A percentile compares a stretch with the other conserved stretches of the same genome.
Evolutionary conservation across 2,888 invertebrate species (phyloP).

Genomic region (Trichopoda pennipes): DNA sequence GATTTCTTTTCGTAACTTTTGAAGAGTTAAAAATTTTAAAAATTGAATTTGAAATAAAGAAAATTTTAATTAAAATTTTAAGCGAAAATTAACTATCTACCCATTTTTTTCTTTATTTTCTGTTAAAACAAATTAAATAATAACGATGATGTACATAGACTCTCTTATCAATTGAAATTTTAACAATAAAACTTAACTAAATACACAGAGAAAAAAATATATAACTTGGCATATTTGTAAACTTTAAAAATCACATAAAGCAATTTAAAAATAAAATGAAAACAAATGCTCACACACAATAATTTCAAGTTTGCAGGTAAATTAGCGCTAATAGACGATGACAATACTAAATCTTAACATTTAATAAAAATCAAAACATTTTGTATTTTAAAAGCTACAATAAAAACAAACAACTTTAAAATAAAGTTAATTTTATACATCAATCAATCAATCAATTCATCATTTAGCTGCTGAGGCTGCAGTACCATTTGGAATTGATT

Average conservation of each 20-base stretch:
- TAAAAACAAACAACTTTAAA: constrained; percentile 53
- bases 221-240: background rate
- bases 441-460: too few relatives aligned
- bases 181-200: constrained; percentile 46
- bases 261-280: constrained; percentile 6
- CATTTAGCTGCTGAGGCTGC: constrained; percentile 64
- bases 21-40: constrained; percentile 18
- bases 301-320: constrained; percentile 59
- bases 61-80: constrained; percentile 39
- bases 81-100: background rate
- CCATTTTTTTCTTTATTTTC: too few relatives aligned
- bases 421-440: constrained; percentile 49
- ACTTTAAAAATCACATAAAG: constrained; percentile 3
- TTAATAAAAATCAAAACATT: constrained; percentile 35
- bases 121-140: background rate
- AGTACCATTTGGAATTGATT: constrained; percentile 72
- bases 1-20: constrained; percentile 4
- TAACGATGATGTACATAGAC: constrained; percentile 3
- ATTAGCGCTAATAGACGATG: constrained; percentile 43
- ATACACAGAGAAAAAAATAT: constrained; percentile 38
- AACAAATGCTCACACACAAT: constrained; percentile 58
- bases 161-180: constrained; percentile 11
- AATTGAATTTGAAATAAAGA: constrained; percentile 28
- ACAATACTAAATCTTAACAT: constrained; percentile 43
- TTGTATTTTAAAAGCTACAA: constrained; percentile 16